Base-by-base conservation (phyloP, 2,888 invertebrate species). In the Parnassius apollo region DNA sequence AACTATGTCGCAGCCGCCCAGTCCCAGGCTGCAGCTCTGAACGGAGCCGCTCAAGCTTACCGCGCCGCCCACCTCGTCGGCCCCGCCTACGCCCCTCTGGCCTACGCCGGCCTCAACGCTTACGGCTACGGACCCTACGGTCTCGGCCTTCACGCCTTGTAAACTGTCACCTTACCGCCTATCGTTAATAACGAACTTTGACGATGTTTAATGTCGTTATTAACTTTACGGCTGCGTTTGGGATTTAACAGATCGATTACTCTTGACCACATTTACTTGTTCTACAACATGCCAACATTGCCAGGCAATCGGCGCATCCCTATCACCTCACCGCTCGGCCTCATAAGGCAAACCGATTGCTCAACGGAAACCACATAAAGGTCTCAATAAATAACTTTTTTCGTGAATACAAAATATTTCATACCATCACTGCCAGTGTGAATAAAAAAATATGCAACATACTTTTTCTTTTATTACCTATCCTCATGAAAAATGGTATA, bases 361-460 rank as follows among this genome's bases (percentile, higher is more conserved):
- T 83, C 81, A 82, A 82, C 70, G 75, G 72, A 72, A 73, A 71
- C 66, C 71, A 65, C 64, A 75, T 72, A 80, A 86, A 81, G 88
- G 88, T 89, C 87, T 90, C 88, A 87, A 74, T 77, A 79, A 78
- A 88, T 90, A 91, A 91, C 90, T 91, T 91, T 91, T 91, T 90
- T 88, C 91, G 86, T 89, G 86, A 82, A 86, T 87, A 86, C 59
- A 79, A 71, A 72, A 75, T 78, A 84, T 80, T 76, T 82, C 80
- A 88, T 83, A 85, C 86, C 88, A 88, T 88, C 90, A 91, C 90
- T 90, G 90, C 91, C 91, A 91, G 91, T 91, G 91, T 90, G 88
- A 91, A 90, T 89, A 90, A 91, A 91, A 88, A 73, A 74, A 77
- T 82, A 35, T 18, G 1, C 18, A 55, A 55, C 55, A 55, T 49